Evolutionary conservation across 2,113 vertebrate species (phyloP).

Genomic region (Ptychochromis oligacanthus): DNA sequence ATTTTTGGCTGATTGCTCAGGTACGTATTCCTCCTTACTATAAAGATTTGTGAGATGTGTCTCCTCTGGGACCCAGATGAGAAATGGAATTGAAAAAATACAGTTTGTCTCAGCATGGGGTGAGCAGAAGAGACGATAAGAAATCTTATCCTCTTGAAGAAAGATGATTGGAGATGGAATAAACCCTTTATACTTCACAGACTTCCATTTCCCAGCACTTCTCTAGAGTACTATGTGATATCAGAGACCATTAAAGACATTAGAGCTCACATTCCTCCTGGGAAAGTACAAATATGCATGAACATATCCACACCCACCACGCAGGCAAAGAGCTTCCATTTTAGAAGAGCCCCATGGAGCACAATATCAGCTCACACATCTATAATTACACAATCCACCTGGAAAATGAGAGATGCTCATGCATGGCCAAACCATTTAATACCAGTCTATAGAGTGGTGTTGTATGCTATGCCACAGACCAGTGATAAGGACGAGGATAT

Average conservation of each 20-base stretch:
- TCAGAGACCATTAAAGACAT: conserved; percentile 25
- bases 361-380: conserved; percentile 1
- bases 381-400: conserved; percentile 35
- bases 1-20: not conserved
- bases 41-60: conserved; percentile 7
- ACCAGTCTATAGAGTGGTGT: not conserved
- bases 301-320: not conserved
- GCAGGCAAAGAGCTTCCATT: not conserved
- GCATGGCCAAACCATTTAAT: not conserved
- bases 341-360: not conserved
- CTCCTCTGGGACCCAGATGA: conserved; percentile 6
- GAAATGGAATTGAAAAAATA: conserved; percentile 11
- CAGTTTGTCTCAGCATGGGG: not conserved
- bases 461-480: not conserved
- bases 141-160: conserved; percentile 14
- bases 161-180: not conserved
- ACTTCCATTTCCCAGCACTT: conserved; percentile 17
- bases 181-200: conserved; percentile 7
- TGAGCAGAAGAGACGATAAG: not conserved
- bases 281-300: not conserved
- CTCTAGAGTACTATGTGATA: not conserved
- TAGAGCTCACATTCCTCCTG: conserved; percentile 17
- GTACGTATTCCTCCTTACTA: not conserved
- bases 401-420: conserved; percentile 26
- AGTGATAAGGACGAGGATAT: not conserved